Evolutionary conservation across 2,113 vertebrate species (phyloP), one percentile per base, ranked within the genome.

Genomic region (Stictonetta naevosa): DNA sequence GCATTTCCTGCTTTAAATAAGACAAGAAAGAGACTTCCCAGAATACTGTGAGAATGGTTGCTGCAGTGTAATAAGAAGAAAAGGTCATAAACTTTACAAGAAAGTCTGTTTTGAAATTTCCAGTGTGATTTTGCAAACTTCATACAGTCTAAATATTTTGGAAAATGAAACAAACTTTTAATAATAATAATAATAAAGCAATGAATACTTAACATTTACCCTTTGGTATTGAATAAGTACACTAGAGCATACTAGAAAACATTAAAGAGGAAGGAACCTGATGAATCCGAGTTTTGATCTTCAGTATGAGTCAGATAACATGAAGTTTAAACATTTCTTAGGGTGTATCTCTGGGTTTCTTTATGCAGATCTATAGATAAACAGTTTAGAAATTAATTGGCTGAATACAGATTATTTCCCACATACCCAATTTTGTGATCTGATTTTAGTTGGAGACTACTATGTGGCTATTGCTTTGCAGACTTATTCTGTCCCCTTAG

Each of bases 281-380:
- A 38, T 56, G 23, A 48, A 42, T 92, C 14, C 10, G 14, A 83
- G 74, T 94, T 97, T 87, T 94, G 74, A 95, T 92, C 79, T 89
- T 96, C 60, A 87, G 73, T 77, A 81, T 93, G 96, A 95, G 95
- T 82, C 88, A 60, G 85, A 95, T 67, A 90, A 96, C 89, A 94
- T 87, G 11, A 90, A 83, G 64, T 88, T 90, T 78, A 60, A 11
- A 11, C 38, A 26, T 55, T 78, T 80, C 84, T 75, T 31, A 83
- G 69, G 31, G 3, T 2, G 3, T 53, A 31, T 79, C 90, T 94
- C 63, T 64, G 20, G 4, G 11, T 55, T 75, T 81, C 68, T 88
- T 63, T 56, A 71, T 5, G 17, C 40, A 29, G 50, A 62, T 46
- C 46, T 75, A 40, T 10, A 83, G 21, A 20, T 55, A 59, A 53